Base-by-base conservation (phyloP, 2,797 vertebrate genomes). In the Dromococcyx pavoninus region DNA sequence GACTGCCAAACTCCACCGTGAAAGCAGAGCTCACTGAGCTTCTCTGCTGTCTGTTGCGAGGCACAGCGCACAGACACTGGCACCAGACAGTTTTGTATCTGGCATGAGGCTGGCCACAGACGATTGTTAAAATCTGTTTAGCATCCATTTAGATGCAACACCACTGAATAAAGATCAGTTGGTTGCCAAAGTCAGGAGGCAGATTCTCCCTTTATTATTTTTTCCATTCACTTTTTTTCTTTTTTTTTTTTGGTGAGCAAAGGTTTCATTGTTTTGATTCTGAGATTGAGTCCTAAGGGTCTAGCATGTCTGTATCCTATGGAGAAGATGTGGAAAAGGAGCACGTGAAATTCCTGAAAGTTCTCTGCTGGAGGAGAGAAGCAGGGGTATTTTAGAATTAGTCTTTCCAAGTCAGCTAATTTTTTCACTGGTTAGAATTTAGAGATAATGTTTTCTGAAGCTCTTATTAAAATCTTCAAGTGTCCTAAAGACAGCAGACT, bases 101-200 rank as follows among this genome's bases (percentile, higher is more conserved):
- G 88, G 62, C 85, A 35, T 0, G 1, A 78, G 37, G 15, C 62
- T 78, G 85, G 72, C 74, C 44, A 37, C 51, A 69, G 16, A 21
- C 72, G 70, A 37, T 50, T 80, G n/a, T 62, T 80, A 46, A 92
- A 96, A 93, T 80, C 65, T 80, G 46, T 66, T 88, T 73, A 41
- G 83, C 6, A 1, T 54, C 61, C 76, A 27, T 66, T 92, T 73
- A 62, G 33, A 50, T 83, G 65, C 46, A 76, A 9, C 25, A 25
- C 7, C 37, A 28, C 7, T 32, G 37, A 41, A n/a, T 67, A 64
- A 75, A 13, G 46, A 48, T 51, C 15, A 11, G 13, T 50, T 77
- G 7, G 30, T 37, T 57, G n/a, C 44, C 71, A 87, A 93, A 81
- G 19, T 41, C 25, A 84, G 33, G 39, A 74, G 25, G 12, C 39